Evolutionary conservation across 1,140 invertebrate species (phyloP), one percentile per base, ranked within the genome.

Genomic region (Drosophila rhopaloa): DNA sequence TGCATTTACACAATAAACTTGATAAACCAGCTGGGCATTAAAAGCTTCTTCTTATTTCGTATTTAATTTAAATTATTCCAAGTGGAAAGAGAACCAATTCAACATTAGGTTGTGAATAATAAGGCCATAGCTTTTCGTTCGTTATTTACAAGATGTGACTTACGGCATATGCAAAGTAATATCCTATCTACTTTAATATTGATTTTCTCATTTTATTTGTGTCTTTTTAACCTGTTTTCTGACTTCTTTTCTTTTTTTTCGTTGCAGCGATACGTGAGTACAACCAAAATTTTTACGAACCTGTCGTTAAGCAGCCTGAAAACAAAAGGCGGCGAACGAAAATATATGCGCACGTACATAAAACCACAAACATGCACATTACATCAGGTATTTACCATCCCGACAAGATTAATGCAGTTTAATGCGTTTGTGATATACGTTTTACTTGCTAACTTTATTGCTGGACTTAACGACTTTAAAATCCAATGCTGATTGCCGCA

Each of bases 221-320:
- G 1, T 5, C 38, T 37, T 38, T 62, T 50, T 68, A 66, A 44
- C 60, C 41, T 29, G 38, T 27, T 68, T 53, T 29, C 16, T 32
- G 11, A 47, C 40, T 43, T 70, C 41, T 61, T 19, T 37, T 48
- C 53, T 57, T 8, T 70, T 8, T 70, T 73, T 37, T 82, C 83
- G 7, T 88, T 89, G 40, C 79, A 88, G 83, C 55, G 83, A 88
- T 80, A 89, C 83, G 83, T 88, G 80, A 88, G 83, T 88, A 88
- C 35, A 51, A 8, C 58, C 56, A 47, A 27, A 44, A 76, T 48
- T 75, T 76, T 40, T 66, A 67, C 47, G 53, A 56, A 48, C 32
- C 38, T 46, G 50, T 56, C 51, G 43, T 51, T 50, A 57, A 65
- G 46, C 19, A 37, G 70, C 37, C 59, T 1, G 11, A 35, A 73